These are phyloP conservation scores for Panagrolaimus sp. DNA, from an alignment of 1,140 invertebrate species.

Conservation along the genomic window DNA sequence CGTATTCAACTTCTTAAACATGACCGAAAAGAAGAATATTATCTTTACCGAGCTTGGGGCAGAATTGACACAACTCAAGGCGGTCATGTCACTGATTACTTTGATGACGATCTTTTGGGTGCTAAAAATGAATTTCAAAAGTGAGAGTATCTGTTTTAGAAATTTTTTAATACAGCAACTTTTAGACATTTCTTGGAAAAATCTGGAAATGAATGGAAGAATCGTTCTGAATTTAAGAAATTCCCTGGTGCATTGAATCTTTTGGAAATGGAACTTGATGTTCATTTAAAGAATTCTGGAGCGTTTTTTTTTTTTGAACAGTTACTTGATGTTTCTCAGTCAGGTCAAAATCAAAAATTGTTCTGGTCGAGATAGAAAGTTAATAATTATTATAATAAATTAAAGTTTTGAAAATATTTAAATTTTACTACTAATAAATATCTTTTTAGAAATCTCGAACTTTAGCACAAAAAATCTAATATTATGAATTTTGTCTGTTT, in stretches of 20 bases:
- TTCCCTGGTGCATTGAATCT: constrained; percentile 76
- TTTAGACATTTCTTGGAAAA: constrained; percentile 71
- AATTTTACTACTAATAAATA: no score
- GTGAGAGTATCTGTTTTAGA: constrained; percentile 49
- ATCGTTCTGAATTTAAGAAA: constrained; percentile 67
- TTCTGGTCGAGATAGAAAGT: no score
- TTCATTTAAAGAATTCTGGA: no score
- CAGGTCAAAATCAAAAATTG: no score
- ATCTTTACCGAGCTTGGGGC: constrained; percentile 82
- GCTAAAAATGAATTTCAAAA: constrained; percentile 69
- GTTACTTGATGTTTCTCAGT: no score
- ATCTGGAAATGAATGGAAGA: constrained; percentile 74
- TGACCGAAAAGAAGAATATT: constrained; percentile 62
- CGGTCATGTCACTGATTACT: constrained; percentile 71
- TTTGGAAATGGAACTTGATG: constrained; percentile 80
- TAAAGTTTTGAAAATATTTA: no score
- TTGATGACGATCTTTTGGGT: constrained; percentile 62
- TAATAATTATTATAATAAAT: no score
- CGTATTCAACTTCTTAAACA: constrained; percentile 82
- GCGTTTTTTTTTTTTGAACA: no score
- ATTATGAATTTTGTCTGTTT: no score
- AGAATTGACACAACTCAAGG: constrained; percentile 88
- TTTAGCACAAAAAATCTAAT: no score
- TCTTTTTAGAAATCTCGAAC: no score
- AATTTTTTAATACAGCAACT: not conserved